Base-by-base conservation (phyloP, 2,113 vertebrate genomes). In the Corynorhinus townsendii region DNA sequence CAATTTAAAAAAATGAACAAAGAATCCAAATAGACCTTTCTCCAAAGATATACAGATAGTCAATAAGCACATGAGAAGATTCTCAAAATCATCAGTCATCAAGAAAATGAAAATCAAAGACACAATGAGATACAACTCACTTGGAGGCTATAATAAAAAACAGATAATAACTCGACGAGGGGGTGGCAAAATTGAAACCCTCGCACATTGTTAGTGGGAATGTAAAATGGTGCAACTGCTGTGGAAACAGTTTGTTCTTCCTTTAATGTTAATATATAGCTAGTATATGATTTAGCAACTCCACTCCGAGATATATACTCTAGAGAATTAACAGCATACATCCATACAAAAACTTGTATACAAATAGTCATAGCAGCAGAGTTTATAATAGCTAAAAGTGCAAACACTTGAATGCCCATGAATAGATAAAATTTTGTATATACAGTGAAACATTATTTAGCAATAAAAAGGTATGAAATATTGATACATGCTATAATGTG, bases 401-500 rank as follows among this genome's bases (percentile, higher is more conserved):
- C 11, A 87, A 66, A n/a, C 3, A 16, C 15, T 11, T 22, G 59
- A 62, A 49, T 43, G 28, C 7, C 22, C 38, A 80, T n/a, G 40
- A 71, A 20, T 35, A 19, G 28, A 8, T 72, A 68, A 91, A 87
- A 45, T 56, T 24, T 77, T 16, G 35, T 47, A 22, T 49, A 82
- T 71, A 19, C 75, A n/a, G n/a, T 88, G n/a, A 56, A 85, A 91
- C 69, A 86, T 80, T 93, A 80, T 59, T 93, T 86, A 15, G 19
- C 4, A 88, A 84, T 72, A 56, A 86, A 83, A 69, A 80, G 45
- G 12, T 54, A 45, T 54, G n/a, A 93, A 80, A 85, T 75, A 75
- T 11, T 82, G 68, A 38, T 87, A n/a, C 14, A 24, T 71, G 33
- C 10, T 76, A 45, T 19, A 85, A 40, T 40, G 38, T 56, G 8